Conservation (phyloP, 2,797 vertebrate genomes). For the Austrolebias charrua region DNA sequence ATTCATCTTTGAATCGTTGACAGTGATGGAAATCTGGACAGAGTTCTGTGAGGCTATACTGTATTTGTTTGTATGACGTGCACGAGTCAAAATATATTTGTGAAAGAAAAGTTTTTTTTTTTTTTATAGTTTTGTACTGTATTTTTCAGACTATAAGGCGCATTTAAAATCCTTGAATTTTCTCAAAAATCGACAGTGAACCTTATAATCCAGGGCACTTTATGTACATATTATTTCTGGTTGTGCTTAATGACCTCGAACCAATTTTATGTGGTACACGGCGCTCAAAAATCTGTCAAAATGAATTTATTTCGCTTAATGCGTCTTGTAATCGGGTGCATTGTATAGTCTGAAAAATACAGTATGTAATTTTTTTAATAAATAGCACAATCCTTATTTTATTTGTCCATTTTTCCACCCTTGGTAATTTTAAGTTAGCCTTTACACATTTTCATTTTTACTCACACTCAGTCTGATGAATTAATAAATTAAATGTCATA, state of each 20-base stretch:
- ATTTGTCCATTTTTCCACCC: not conserved
- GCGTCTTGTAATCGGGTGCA: too few species aligned
- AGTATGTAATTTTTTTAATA: not conserved
- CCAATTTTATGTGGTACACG: too few species aligned
- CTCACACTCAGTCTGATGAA: not conserved
- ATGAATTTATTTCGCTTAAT: too few species aligned
- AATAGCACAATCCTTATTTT: not conserved
- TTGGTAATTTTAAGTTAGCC: not conserved
- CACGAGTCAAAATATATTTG: conserved; percentile 18
- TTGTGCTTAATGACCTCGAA: too few species aligned
- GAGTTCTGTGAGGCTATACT: conserved; percentile 30
- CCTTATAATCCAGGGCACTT: too few species aligned
- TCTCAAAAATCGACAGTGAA: too few species aligned
- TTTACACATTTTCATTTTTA: not conserved
- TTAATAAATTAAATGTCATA: not conserved
- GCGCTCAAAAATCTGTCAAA: too few species aligned
- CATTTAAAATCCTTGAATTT: too few species aligned
- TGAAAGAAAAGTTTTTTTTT: not conserved
- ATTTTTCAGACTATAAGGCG: not conserved
- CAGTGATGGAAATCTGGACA: conserved; percentile 50
- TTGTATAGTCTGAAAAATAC: too few species aligned
- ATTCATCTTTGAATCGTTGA: conserved; percentile 56
- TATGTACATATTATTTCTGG: too few species aligned
- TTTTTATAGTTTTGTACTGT: not conserved
- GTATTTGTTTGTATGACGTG: conserved; percentile 27